These are phyloP conservation scores for Astreopora myriophthalma DNA, from an alignment of 64 coral and sea anemone species.

Conservation along the genomic window DNA sequence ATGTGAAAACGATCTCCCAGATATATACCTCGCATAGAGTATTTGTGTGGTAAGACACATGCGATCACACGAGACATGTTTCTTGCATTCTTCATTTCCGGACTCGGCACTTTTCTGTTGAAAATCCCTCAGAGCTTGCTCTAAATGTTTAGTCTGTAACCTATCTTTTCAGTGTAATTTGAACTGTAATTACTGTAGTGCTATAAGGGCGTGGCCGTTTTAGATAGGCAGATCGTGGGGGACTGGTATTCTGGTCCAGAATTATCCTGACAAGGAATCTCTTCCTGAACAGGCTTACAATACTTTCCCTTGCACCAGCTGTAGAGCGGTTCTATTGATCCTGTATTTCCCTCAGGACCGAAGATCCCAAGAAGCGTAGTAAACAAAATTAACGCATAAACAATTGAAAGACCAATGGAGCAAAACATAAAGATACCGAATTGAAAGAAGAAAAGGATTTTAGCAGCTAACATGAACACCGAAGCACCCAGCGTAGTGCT, in stretches of 20 bases:
- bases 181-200: background rate
- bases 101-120: too few relatives aligned
- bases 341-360: constrained; percentile 84
- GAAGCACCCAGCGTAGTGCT: constrained; percentile 90
- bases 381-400: constrained; percentile 90
- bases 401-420: constrained; percentile 92
- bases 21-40: too few relatives aligned
- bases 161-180: background rate
- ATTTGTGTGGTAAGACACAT: too few relatives aligned
- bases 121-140: too few relatives aligned
- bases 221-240: background rate
- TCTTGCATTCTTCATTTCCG: too few relatives aligned
- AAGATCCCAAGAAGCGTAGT: constrained; percentile 84
- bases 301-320: background rate
- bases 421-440: constrained; percentile 98
- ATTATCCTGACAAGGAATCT: constrained; percentile 10
- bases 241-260: background rate
- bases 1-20: too few relatives aligned
- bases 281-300: background rate
- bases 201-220: constrained; percentile 12
- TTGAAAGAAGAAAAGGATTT: constrained; percentile 98
- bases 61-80: too few relatives aligned
- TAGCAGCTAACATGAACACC: constrained; percentile 94
- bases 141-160: too few relatives aligned
- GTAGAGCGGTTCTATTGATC: constrained; percentile 56